Evolutionary conservation across 1,140 invertebrate species (phyloP), one percentile per base, ranked within the genome.

Genomic region (Drosophila jambulina): DNA sequence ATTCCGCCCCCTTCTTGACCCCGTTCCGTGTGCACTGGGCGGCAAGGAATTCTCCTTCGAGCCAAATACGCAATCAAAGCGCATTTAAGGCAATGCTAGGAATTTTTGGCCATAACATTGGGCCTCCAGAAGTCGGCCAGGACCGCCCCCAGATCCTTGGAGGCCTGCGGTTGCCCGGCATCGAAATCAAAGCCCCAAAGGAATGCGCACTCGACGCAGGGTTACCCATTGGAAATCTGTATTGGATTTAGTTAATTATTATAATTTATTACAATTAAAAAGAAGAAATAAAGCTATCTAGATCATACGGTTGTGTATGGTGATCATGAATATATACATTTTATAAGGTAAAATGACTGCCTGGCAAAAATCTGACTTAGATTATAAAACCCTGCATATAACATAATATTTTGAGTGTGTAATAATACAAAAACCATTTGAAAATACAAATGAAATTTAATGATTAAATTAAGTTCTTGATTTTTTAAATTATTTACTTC

Each of bases 61-160:
- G 43, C 43, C 70, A 53, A 72, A 51, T 74, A 38, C 45, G 61
- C 57, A 82, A 82, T 82, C 80, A 83, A 76, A 83, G 76, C 77
- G 71, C 78, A 80, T 62, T 63, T 48, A 38, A 17, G 62, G 68
- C 46, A 80, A 84, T 80, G 77, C 56, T 68, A 72, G 58, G 82
- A 80, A 84, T 84, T 77, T 79, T 74, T 49, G 70, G 48, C 58
- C 68, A 32, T 36, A 36, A 23, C 19, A 60, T 59, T 7, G 29
- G 51, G 64, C 64, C 68, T 49, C n/a, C 27, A 27, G 53, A n/a
- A 48, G 49, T 9, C 15, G 23, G 27, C 19, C 38, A 32, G 43
- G 29, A 29, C 13, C 29, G 13, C n/a, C n/a, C 21, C 29, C 23
- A 32, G 51, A 54, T 64, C n/a, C 36, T 70, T 19, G 54, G 27